Evolutionary conservation across 2,888 invertebrate genomes (phyloP).

Genomic region (Cantharis rustica): DNA sequence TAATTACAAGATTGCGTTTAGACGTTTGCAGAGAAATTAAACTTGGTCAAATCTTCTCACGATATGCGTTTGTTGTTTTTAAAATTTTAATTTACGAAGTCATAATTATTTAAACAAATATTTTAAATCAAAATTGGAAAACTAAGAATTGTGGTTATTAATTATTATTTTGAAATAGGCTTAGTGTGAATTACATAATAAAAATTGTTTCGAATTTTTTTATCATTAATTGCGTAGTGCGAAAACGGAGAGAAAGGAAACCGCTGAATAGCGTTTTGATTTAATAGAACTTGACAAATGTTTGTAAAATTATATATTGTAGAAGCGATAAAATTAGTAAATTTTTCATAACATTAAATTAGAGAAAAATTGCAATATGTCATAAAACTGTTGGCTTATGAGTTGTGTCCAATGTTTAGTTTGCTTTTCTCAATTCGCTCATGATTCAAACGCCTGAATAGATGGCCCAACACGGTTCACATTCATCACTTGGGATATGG

Average conservation of each 20-base stretch:
- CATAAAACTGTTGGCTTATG: conserved; percentile 47
- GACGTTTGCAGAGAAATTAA: not conserved
- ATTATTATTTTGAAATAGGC: not conserved
- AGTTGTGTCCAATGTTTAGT: conserved; percentile 50
- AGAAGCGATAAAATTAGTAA: conserved; percentile 51
- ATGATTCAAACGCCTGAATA: conserved; percentile 50
- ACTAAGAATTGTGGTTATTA: not conserved
- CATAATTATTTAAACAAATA: too few relatives aligned
- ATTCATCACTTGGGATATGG: conserved; percentile 53
- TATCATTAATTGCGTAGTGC: not conserved
- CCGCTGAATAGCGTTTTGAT: not conserved
- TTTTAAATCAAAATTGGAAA: not conserved
- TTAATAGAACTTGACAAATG: conserved; percentile 4
- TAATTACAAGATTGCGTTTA: not conserved
- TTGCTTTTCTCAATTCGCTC: conserved; percentile 50
- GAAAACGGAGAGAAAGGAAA: not conserved
- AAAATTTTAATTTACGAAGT: not conserved
- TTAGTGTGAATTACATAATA: not conserved
- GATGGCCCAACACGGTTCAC: conserved; percentile 49
- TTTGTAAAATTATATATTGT: conserved; percentile 41
- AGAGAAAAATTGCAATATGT: conserved; percentile 46
- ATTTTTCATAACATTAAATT: conserved; percentile 49
- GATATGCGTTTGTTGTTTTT: not conserved
- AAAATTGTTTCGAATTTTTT: not conserved
- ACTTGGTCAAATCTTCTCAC: not conserved